Percentiles rank a stretch among this genome's conserved stretches.
phyloP scores from a whole-genome alignment of 2,797 vertebrate genomes.

The Syncerus caffer region DNA sequence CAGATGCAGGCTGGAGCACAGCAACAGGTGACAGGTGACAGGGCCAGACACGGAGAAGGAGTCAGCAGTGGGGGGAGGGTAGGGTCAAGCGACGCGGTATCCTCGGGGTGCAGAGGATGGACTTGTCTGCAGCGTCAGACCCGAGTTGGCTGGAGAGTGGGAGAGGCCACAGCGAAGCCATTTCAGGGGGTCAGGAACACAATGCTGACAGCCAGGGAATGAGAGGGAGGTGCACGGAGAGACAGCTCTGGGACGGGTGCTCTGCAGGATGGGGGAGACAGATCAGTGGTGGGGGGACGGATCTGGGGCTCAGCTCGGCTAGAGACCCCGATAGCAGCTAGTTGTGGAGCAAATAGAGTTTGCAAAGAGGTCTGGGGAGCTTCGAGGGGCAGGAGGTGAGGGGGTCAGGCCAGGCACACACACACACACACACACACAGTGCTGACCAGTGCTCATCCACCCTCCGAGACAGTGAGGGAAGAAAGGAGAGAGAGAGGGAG shows the following conservation, averaged over 20 bases:
- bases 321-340: background rate
- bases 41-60: background rate
- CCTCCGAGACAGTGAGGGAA: rapidly evolving
- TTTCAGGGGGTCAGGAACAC: background rate
- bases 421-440: background rate
- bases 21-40: background rate
- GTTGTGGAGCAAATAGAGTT: background rate
- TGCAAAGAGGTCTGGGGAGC: background rate
- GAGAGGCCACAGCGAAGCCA: background rate
- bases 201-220: background rate
- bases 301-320: background rate
- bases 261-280: background rate
- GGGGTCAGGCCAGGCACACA: background rate
- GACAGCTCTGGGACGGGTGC: background rate
- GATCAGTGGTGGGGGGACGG: rapidly evolving
- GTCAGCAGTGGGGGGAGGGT: background rate
- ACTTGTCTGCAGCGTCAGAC: background rate
- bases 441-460: background rate
- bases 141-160: background rate
- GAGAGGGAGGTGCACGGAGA: background rate
- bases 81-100: rapidly evolving
- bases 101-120: background rate
- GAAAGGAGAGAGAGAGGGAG: background rate
- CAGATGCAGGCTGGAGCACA: background rate
- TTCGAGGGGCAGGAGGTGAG: background rate